A percentile compares a stretch with the other conserved stretches of the same genome.
phyloP scores from a whole-genome alignment of 2,113 vertebrate species.

The Empidonax alnorum region DNA sequence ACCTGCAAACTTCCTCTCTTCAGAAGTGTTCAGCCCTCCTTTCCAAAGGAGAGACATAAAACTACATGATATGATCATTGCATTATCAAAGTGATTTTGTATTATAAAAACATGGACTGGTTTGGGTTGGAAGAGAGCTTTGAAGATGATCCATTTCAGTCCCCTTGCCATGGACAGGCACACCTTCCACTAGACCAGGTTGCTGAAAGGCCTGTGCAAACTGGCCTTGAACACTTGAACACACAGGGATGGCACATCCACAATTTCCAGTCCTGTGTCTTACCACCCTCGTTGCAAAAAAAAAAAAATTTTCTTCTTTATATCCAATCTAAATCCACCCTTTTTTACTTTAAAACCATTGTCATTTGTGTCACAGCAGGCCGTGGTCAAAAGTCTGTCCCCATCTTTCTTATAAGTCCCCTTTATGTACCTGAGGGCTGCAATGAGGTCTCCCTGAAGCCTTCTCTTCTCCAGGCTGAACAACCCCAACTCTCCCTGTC shows the following conservation, averaged over 20 bases:
- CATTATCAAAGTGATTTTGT: background rate
- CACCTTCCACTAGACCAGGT: background rate
- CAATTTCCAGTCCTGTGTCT: background rate
- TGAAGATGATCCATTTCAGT: background rate
- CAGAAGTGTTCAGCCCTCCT: background rate
- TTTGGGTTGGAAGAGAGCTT: background rate
- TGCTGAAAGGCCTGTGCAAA: background rate
- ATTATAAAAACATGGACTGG: background rate
- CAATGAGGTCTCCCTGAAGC: rapidly evolving
- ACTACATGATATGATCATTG: background rate
- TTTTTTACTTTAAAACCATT: background rate
- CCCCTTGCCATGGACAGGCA: background rate
- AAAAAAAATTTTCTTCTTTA: background rate
- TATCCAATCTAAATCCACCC: background rate
- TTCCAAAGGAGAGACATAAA: background rate
- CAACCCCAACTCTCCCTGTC: background rate
- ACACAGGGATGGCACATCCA: background rate
- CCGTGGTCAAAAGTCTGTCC: background rate
- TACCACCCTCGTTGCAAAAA: rapidly evolving
- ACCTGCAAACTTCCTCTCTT: background rate
- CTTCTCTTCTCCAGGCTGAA: background rate
- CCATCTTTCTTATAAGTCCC: background rate
- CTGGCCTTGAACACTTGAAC: background rate
- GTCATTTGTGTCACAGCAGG: background rate
- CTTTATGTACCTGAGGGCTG: background rate